phyloP scores from a whole-genome alignment of 1,140 invertebrate species.

The Dryas iulia region DNA sequence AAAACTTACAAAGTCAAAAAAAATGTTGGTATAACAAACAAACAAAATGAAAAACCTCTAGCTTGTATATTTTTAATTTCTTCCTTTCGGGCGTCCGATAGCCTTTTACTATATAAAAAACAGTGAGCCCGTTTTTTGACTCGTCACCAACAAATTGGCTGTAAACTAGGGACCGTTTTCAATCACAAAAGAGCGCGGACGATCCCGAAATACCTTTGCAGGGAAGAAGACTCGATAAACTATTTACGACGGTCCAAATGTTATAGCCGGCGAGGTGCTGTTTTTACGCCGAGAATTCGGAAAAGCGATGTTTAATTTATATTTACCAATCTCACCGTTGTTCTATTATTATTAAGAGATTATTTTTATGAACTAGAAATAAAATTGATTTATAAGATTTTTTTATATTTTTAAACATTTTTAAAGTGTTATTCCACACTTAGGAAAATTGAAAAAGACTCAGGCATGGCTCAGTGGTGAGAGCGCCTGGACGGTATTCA shows the following conservation, averaged over 20 bases:
- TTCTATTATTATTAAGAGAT: not conserved
- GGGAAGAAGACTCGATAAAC: constrained; percentile 15
- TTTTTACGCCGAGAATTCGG: not conserved
- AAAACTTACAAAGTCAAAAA: not conserved
- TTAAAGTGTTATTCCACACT: no score
- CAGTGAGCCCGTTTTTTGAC: constrained; percentile 2
- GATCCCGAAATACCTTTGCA: constrained; percentile 4
- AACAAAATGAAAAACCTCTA: not conserved
- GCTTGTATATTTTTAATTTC: not conserved
- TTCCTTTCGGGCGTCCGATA: not conserved
- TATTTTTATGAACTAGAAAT: not conserved
- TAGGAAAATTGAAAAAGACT: no score
- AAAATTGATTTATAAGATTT: not conserved
- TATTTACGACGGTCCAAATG: constrained; percentile 15
- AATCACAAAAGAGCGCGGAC: constrained; percentile 10
- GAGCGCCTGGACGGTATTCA: no score
- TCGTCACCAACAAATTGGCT: constrained; percentile 13
- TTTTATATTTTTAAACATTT: not conserved
- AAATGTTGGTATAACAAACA: not conserved
- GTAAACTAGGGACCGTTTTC: constrained; percentile 21
- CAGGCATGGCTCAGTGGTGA: no score
- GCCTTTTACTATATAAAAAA: constrained; percentile 1
- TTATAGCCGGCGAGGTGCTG: not conserved
- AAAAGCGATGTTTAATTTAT: not conserved
- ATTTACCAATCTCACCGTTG: not conserved